Percentiles rank a stretch among this genome's conserved stretches.
Evolutionary conservation across 2,888 invertebrate genomes (phyloP).

Genomic region (Epinotia nisella): DNA sequence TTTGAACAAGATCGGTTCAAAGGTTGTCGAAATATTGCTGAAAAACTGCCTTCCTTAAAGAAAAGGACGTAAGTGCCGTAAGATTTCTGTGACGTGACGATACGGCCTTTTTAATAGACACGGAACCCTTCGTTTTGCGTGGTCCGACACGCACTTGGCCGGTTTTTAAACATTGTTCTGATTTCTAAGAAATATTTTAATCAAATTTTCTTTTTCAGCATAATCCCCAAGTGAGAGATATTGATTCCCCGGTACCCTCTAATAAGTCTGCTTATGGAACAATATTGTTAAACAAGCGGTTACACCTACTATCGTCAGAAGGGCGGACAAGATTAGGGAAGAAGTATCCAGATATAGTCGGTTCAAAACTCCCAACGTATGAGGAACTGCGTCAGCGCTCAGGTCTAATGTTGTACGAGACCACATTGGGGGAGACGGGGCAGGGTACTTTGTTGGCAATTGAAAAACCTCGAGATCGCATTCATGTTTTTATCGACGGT

Average conservation of each 20-base stretch:
- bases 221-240: slow-evolving; percentile 60
- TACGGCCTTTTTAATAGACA: too few species aligned
- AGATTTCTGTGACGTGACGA: too few species aligned
- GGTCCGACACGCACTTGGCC: too few species aligned
- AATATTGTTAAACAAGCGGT: slow-evolving; percentile 80
- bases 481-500: slow-evolving; percentile 87
- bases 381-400: slow-evolving; percentile 85
- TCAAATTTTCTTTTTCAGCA: slow-evolving; percentile 73
- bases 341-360: slow-evolving; percentile 60
- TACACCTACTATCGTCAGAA: slow-evolving; percentile 72
- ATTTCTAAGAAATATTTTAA: too few species aligned
- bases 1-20: too few species aligned
- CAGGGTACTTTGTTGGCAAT: slow-evolving; percentile 77
- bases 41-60: too few species aligned
- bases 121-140: too few species aligned
- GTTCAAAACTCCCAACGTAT: slow-evolving; percentile 83
- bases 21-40: too few species aligned
- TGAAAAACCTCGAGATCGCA: slow-evolving; percentile 87
- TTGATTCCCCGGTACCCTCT: slow-evolving; percentile 83
- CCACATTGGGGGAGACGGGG: slow-evolving; percentile 63
- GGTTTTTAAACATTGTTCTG: too few species aligned
- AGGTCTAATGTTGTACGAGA: slow-evolving; percentile 87
- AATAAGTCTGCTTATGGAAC: slow-evolving; percentile 87
- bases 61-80: too few species aligned
- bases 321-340: slow-evolving; percentile 68